A percentile compares a stretch with the other conserved stretches of the same genome.
phyloP scores from a whole-genome alignment of 2,888 invertebrate species.

The Pristionchus arcanus region DNA sequence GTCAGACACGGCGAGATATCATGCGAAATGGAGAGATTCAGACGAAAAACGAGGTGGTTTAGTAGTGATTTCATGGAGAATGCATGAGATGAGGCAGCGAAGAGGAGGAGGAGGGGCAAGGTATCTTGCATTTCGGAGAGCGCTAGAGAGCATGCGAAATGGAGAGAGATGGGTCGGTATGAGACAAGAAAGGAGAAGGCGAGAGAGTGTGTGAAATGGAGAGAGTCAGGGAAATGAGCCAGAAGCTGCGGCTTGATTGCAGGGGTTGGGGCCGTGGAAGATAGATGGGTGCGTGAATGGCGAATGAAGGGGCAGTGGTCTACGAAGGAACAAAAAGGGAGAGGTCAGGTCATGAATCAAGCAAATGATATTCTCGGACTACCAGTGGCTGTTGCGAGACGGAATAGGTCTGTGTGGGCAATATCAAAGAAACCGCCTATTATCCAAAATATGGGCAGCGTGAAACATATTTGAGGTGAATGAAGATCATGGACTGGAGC shows the following conservation, averaged over 20 bases:
- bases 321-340: not conserved
- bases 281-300: conserved; percentile 9
- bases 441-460: too few relatives aligned
- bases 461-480: too few relatives aligned
- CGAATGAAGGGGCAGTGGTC: not conserved
- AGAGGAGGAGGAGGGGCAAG: not conserved
- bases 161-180: not conserved
- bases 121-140: not conserved
- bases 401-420: too few relatives aligned
- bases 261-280: not conserved
- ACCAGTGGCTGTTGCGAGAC: too few relatives aligned
- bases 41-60: not conserved
- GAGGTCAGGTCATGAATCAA: not conserved
- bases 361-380: too few relatives aligned
- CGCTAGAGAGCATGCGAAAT: not conserved
- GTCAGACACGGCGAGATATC: not conserved
- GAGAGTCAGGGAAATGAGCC: conserved; percentile 17
- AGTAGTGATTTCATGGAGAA: conserved; percentile 41
- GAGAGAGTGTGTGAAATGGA: not conserved
- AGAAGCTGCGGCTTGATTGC: not conserved
- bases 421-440: too few relatives aligned
- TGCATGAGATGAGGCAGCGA: not conserved
- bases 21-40: not conserved
- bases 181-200: not conserved
- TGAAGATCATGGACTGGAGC: too few relatives aligned